Percentiles rank a stretch among this genome's conserved stretches.
Evolutionary conservation across 2,888 invertebrate genomes (phyloP).

Genomic region (Imbricaverruca yamaguchii): DNA sequence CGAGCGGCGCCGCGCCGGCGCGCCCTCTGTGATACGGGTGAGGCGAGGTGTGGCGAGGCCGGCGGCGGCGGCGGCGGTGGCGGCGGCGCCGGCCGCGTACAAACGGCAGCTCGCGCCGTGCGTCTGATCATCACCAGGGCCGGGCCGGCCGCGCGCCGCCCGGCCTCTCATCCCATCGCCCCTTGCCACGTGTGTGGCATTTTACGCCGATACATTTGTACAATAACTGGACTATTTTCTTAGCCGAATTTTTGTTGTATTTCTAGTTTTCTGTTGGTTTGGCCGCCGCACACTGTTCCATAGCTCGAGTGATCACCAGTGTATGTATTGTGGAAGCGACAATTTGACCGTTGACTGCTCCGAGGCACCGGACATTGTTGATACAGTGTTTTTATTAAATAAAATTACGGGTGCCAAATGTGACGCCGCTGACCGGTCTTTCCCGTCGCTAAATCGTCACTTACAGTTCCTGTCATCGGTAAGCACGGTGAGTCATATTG

Average conservation of each 20-base stretch:
- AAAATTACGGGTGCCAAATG: conserved; percentile 16
- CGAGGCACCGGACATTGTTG: conserved; percentile 1
- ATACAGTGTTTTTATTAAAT: conserved; percentile 18
- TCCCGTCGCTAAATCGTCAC: too few relatives aligned
- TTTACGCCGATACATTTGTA: conserved; percentile 9
- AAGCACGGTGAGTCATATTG: too few relatives aligned
- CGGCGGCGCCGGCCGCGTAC: too few relatives aligned
- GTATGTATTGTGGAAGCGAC: neutral
- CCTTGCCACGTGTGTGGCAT: neutral
- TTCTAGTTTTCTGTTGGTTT: conserved; percentile 14
- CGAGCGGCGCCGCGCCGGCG: conserved; percentile 27
- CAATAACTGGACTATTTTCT: conserved; percentile 16
- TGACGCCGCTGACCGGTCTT: neutral
- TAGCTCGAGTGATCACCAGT: neutral
- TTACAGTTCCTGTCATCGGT: too few relatives aligned
- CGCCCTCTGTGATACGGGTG: conserved; percentile 13
- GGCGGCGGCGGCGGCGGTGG: too few relatives aligned
- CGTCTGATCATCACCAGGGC: too few relatives aligned
- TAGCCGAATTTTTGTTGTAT: conserved; percentile 20
- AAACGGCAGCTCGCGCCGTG: neutral
- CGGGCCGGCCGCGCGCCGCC: neutral
- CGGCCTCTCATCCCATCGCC: neutral
- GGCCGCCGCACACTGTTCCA: neutral
- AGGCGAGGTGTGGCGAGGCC: too few relatives aligned
- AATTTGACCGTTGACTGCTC: neutral